Percentiles rank a stretch among this genome's conserved stretches.
Evolutionary conservation across 2,888 invertebrate genomes (phyloP).

Genomic region (Habroteleia sp.): DNA sequence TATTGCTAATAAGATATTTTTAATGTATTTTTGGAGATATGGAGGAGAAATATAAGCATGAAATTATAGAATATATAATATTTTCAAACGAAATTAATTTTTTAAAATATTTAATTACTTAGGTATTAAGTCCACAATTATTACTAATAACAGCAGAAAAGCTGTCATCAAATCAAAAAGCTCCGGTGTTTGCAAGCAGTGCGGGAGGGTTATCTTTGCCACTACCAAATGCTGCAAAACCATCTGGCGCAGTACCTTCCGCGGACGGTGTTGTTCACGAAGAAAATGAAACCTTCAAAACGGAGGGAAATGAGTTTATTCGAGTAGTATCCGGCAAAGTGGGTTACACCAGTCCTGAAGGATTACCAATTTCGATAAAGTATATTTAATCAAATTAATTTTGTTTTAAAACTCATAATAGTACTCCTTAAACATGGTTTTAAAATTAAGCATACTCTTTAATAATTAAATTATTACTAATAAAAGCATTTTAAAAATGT

Average conservation of each 20-base stretch:
- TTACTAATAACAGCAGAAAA: conserved; percentile 66
- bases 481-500: too few species aligned
- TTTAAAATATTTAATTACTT: too few species aligned
- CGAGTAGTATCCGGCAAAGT: conserved; percentile 74
- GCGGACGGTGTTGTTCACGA: conserved; percentile 73
- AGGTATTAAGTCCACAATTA: background rate
- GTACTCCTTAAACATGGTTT: too few species aligned
- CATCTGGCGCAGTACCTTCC: conserved; percentile 29
- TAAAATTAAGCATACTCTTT: too few species aligned
- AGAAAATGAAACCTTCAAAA: conserved; percentile 72
- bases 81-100: too few species aligned
- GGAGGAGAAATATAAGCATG: too few species aligned
- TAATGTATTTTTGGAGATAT: too few species aligned
- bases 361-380: conserved; percentile 77
- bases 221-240: conserved; percentile 65
- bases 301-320: conserved; percentile 74
- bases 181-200: conserved; percentile 74
- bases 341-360: conserved; percentile 77
- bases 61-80: too few species aligned
- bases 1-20: too few species aligned
- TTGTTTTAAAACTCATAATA: too few species aligned
- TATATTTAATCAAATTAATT: conserved; percentile 63
- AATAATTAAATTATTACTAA: too few species aligned
- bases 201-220: conserved; percentile 74
- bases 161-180: conserved; percentile 73